Conservation (phyloP, 2,797 vertebrate species). For the Microtus agrestis region DNA sequence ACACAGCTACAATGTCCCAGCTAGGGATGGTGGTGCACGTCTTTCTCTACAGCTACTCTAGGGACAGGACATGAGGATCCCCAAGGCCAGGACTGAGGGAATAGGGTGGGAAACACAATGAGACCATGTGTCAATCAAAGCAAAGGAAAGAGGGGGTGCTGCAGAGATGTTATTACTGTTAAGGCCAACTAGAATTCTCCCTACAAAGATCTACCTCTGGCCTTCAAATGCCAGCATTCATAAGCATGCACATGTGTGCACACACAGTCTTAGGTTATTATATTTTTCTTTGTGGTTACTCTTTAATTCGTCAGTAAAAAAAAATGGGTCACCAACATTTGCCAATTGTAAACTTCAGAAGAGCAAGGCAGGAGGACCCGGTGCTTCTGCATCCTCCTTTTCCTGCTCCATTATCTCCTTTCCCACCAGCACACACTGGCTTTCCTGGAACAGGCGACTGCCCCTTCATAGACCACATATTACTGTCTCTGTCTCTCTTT, state of each 20-base stretch:
- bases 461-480: not conserved
- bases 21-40: not conserved
- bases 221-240: not conserved
- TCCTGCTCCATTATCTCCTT: not conserved
- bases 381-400: not conserved
- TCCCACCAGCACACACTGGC: not conserved
- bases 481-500: not conserved
- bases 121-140: not conserved
- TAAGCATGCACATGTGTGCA: no score
- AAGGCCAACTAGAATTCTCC: no score
- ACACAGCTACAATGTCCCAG: not conserved
- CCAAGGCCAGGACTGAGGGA: not conserved
- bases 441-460: not conserved
- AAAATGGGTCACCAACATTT: not conserved
- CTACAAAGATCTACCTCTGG: not conserved
- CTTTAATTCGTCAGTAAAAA: slow-evolving; percentile 3
- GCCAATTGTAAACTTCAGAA: not conserved
- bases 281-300: not conserved
- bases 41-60: not conserved
- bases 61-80: not conserved
- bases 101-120: not conserved
- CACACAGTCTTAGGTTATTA: not conserved
- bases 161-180: no score
- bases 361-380: not conserved
- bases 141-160: not conserved